A percentile compares a stretch with the other conserved stretches of the same genome.
Evolutionary conservation across 2,113 vertebrate species (phyloP).

Genomic region (Alaudala cheleensis): DNA sequence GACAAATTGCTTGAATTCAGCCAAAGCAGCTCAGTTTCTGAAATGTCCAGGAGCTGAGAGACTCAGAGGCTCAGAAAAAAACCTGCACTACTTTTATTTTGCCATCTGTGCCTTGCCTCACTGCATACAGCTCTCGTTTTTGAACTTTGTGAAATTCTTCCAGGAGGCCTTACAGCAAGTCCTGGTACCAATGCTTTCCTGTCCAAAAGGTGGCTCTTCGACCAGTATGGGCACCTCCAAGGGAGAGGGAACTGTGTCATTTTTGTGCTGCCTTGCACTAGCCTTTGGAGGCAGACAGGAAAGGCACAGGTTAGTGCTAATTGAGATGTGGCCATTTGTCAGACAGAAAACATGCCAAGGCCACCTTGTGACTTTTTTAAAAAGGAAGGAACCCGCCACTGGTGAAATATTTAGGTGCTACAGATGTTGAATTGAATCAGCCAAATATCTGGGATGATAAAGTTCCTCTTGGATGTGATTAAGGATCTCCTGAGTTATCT

Average conservation of each 20-base stretch:
- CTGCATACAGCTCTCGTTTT: not conserved
- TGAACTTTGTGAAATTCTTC: not conserved
- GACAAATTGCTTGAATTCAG: not conserved
- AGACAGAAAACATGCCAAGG: not conserved
- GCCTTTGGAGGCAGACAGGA: not conserved
- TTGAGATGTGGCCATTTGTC: slow-evolving; percentile 39
- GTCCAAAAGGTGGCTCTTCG: not conserved
- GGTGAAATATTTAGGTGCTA: not conserved
- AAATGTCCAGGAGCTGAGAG: not conserved
- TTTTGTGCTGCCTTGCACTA: not conserved
- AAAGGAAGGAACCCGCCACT: not conserved
- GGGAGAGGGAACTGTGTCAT: not conserved
- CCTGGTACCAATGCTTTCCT: not conserved
- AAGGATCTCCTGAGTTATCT: not conserved
- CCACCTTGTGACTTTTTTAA: not conserved
- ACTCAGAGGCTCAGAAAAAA: not conserved
- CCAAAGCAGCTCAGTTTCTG: not conserved
- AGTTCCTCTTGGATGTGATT: not conserved
- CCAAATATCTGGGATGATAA: not conserved
- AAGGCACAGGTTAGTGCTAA: not conserved
- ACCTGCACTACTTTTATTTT: slow-evolving; percentile 1
- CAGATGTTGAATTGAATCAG: not conserved
- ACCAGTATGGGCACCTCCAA: not conserved
- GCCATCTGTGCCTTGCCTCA: not conserved
- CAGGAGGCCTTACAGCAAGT: not conserved